Evolutionary conservation across 2,113 vertebrate genomes (phyloP), one percentile per base, ranked within the genome.

Genomic region (Brachyhypopomus occidentalis): DNA sequence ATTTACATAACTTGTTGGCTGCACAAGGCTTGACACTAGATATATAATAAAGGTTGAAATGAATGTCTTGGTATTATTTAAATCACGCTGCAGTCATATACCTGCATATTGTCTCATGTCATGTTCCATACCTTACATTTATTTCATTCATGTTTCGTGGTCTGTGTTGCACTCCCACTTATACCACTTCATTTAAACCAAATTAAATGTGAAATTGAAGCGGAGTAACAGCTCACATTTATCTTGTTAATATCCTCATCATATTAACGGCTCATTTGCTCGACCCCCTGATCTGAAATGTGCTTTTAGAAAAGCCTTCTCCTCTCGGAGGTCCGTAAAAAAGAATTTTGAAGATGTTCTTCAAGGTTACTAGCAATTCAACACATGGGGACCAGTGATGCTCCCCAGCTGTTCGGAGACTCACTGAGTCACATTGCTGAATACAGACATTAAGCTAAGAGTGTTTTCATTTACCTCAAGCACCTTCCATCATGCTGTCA

Each of bases 241-340:
- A 63, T 88, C 81, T 75, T 71, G 73, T 82, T 83, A 90, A 90
- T 87, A 23, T 60, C 74, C 75, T 59, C 73, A 78, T 89, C 81
- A 58, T 85, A 87, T 87, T 86, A 88, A 85, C 86, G 60, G 30
- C 22, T 85, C 75, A 85, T 89, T 90, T 78, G 81, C 41, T n/a
- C 5, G 22, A 58, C 83, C 80, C 87, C 55, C 67, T 83, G 73
- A 41, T 74, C 66, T 16, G 27, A 78, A 75, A 84, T 87, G 75
- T 78, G 41, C 79, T 84, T 52, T 80, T 81, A 79, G 77, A 60
- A 83, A 75, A 80, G 17, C 86, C 58, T 72, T 67, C 41, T 52
- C 81, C 3, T 70, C 23, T 27, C 25, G 72, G 56, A 80, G 84
- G 36, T 45, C 41, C 23, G 8, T 34, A 0, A 34, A 52, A 79